Evolutionary conservation across 2,113 vertebrate genomes (phyloP).

Genomic region (Ctenodactylus gundi): DNA sequence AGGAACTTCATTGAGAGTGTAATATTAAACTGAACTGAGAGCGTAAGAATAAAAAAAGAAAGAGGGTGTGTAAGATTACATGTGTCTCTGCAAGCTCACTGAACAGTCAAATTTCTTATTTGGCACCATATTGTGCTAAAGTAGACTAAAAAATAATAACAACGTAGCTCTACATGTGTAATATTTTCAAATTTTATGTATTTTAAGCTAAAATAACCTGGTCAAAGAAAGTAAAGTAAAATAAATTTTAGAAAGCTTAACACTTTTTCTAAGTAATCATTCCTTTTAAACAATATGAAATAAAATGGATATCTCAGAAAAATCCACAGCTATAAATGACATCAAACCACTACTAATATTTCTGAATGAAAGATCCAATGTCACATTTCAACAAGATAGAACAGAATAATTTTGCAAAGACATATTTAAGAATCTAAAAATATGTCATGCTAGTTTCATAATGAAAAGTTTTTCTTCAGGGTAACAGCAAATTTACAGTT

Average conservation of each 20-base stretch:
- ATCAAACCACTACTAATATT: neutral
- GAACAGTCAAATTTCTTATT: neutral
- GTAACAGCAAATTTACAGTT: neutral
- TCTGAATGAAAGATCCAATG: neutral
- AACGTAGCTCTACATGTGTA: neutral
- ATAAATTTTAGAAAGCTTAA: neutral
- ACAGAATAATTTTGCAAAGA: neutral
- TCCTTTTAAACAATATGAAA: slow-evolving; percentile 16
- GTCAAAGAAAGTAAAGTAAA: slow-evolving; percentile 4
- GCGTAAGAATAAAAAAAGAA: too few species aligned
- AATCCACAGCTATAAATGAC: neutral
- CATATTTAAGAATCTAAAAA: slow-evolving; percentile 14
- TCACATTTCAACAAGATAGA: slow-evolving; percentile 25
- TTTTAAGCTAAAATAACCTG: too few species aligned
- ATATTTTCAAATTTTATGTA: neutral
- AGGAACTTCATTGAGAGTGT: neutral
- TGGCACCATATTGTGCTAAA: neutral
- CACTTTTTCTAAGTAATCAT: neutral
- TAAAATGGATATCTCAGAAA: slow-evolving; percentile 29
- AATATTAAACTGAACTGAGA: too few species aligned
- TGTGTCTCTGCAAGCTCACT: neutral
- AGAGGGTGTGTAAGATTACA: too few species aligned
- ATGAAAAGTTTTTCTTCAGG: neutral
- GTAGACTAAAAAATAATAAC: slow-evolving; percentile 23
- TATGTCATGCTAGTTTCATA: neutral